phyloP scores from a whole-genome alignment of 2,797 vertebrate genomes.

The Sebastes paucispinis region DNA sequence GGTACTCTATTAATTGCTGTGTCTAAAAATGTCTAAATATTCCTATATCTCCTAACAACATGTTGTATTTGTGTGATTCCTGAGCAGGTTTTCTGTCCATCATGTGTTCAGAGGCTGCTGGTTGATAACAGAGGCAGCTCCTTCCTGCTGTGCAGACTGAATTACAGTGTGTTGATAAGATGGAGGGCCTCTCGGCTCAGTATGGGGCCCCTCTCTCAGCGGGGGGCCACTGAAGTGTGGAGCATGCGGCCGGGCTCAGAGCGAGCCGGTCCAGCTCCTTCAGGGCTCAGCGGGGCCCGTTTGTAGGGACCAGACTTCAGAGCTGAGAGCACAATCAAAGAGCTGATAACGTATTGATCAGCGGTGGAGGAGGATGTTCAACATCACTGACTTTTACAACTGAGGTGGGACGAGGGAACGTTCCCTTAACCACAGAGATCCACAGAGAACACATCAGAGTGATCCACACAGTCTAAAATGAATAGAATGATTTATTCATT shows the following conservation, averaged over 20 bases:
- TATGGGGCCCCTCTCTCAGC: conserved; percentile 9
- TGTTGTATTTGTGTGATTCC: too few relatives aligned
- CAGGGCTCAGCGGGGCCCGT: conserved; percentile 8
- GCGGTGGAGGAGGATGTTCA: neutral
- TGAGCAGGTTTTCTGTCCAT: too few relatives aligned
- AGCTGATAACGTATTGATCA: conserved; percentile 46
- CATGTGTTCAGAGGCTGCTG: too few relatives aligned
- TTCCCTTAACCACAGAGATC: too few relatives aligned
- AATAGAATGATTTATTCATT: neutral
- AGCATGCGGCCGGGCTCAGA: conserved; percentile 1
- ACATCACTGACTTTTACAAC: conserved; percentile 18
- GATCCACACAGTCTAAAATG: too few relatives aligned
- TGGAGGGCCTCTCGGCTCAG: conserved; percentile 29
- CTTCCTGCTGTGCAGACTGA: conserved; percentile 33
- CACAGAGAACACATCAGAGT: too few relatives aligned
- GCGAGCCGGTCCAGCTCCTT: neutral
- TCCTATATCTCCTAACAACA: too few relatives aligned
- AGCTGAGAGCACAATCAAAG: conserved; percentile 39
- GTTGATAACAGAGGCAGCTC: neutral
- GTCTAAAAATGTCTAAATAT: too few relatives aligned
- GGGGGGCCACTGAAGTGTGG: conserved; percentile 30
- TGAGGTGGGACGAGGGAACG: too few relatives aligned
- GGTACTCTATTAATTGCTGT: too few relatives aligned
- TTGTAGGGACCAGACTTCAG: conserved; percentile 10
- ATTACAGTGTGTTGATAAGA: conserved; percentile 37